Percentiles rank a stretch among this genome's conserved stretches.
phyloP scores from a whole-genome alignment of 1,140 invertebrate genomes.

The Orchesella cincta region DNA sequence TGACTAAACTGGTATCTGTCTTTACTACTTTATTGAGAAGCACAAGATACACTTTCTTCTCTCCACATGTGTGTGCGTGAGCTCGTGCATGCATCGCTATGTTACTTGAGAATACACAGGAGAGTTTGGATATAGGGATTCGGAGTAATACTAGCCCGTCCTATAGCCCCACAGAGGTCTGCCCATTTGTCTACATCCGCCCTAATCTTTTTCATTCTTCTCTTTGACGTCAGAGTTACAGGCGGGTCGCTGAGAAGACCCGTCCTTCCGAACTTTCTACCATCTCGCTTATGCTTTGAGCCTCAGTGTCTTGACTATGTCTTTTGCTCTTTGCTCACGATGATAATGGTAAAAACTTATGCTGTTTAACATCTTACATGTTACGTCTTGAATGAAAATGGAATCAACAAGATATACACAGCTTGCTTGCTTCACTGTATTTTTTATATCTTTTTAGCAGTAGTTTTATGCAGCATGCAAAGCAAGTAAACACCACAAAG shows the following conservation, averaged over 20 bases:
- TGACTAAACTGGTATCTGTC: background rate
- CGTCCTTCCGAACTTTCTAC: slow-evolving; percentile 22
- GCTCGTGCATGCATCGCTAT: background rate
- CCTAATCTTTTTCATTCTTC: slow-evolving; percentile 47
- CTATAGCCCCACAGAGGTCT: slow-evolving; percentile 33
- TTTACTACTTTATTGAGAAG: background rate
- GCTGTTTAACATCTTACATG: too few relatives aligned
- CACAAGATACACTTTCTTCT: background rate
- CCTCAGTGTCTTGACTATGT: background rate
- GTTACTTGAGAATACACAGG: slow-evolving; percentile 3
- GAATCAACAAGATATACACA: background rate
- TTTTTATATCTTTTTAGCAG: background rate
- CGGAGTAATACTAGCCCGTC: background rate
- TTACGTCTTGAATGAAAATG: background rate
- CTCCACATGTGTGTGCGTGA: background rate
- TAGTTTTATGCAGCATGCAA: background rate
- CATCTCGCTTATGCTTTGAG: slow-evolving; percentile 6
- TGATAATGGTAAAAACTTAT: background rate
- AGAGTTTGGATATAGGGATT: slow-evolving; percentile 8
- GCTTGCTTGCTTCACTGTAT: background rate
- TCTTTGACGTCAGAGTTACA: slow-evolving; percentile 33
- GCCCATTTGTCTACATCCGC: slow-evolving; percentile 47
- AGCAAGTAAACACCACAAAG: background rate
- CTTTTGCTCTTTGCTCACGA: background rate
- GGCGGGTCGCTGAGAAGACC: slow-evolving; percentile 30